Percentiles rank a stretch among this genome's conserved stretches.
These are phyloP conservation scores for Sturmia bella DNA, from an alignment of 2,888 invertebrate species.

Conservation along the genomic window DNA sequence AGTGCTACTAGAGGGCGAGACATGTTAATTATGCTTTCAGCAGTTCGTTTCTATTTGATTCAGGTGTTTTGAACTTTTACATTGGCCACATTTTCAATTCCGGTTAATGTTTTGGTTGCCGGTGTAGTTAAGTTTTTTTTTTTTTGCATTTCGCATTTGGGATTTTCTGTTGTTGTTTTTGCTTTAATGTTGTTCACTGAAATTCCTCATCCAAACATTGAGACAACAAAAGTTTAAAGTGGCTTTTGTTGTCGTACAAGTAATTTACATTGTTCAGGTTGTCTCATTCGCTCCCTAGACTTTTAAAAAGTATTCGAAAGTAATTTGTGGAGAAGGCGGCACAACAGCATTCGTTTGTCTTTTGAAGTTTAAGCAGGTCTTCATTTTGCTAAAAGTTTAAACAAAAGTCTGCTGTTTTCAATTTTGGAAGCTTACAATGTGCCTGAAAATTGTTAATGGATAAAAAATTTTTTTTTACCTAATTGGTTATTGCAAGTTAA, in stretches of 20 bases:
- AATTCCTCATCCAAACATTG: slow-evolving; percentile 16
- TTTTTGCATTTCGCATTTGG: not conserved
- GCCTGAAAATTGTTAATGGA: no score
- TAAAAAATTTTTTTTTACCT: no score
- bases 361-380: not conserved
- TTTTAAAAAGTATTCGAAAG: slow-evolving; percentile 11
- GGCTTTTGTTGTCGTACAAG: slow-evolving; percentile 18
- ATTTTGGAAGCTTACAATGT: no score
- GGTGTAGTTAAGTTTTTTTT: slow-evolving; percentile 29
- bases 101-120: slow-evolving; percentile 29
- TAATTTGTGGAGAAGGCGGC: not conserved
- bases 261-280: slow-evolving; percentile 1
- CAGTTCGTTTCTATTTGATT: slow-evolving; percentile 24
- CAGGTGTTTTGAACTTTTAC: slow-evolving; percentile 27
- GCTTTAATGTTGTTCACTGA: not conserved
- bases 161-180: not conserved
- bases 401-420: no score
- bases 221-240: slow-evolving; percentile 20
- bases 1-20: slow-evolving; percentile 37
- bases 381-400: no score
- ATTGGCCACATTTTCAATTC: slow-evolving; percentile 43
- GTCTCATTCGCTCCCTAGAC: not conserved
- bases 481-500: no score
- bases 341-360: not conserved
- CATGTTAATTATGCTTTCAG: slow-evolving; percentile 43